Evolutionary conservation across 2,888 invertebrate genomes (phyloP).

Genomic region (Sarcophaga carnaria): DNA sequence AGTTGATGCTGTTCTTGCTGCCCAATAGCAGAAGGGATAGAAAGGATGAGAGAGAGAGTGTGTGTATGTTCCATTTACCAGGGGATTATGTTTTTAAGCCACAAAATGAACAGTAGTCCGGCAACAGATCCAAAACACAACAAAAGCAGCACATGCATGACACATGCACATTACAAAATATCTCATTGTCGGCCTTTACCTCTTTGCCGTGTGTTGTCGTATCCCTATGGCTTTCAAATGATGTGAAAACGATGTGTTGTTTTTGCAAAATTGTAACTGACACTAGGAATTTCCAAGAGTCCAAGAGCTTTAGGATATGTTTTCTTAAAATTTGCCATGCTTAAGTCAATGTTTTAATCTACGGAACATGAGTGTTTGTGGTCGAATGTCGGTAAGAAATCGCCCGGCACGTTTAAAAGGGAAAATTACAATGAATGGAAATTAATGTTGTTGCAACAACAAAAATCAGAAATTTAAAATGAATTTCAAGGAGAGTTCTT

Average conservation of each 20-base stretch:
- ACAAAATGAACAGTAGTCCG: neutral
- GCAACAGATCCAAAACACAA: too few species aligned
- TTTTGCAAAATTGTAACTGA: neutral
- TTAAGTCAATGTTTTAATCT: neutral
- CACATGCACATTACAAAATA: neutral
- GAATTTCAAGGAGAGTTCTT: neutral
- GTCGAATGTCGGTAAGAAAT: neutral
- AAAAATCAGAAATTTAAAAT: neutral
- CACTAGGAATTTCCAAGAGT: neutral
- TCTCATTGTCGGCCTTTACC: neutral
- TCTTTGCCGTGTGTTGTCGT: neutral
- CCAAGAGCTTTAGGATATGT: neutral
- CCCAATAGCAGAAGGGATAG: neutral
- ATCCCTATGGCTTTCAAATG: neutral
- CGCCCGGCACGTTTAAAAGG: neutral
- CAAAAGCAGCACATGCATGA: too few species aligned
- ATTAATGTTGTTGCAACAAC: neutral
- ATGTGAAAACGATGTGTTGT: neutral
- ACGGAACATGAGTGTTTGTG: neutral
- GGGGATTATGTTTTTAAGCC: neutral
- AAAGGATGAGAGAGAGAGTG: neutral
- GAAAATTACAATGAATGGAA: neutral
- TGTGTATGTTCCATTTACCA: neutral
- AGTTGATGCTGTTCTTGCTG: neutral
- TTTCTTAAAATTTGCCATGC: neutral